Evolutionary conservation across 2,113 vertebrate species (phyloP).

Genomic region (Cnemophilus loriae): DNA sequence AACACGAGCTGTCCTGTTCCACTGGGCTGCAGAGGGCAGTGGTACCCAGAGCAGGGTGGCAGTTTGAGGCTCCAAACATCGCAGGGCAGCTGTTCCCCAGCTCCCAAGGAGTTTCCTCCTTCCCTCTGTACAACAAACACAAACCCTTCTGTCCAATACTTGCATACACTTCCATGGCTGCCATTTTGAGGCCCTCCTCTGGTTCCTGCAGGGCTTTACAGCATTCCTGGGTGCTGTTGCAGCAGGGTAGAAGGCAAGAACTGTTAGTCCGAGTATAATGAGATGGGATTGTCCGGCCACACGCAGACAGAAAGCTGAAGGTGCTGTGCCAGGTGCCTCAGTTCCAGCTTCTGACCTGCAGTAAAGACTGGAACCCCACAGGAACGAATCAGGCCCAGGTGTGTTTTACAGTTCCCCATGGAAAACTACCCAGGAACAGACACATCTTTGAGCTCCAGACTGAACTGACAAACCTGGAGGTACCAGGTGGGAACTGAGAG

Average conservation of each 20-base stretch:
- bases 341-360: background rate
- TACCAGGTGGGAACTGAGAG: background rate
- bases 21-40: fast-evolving
- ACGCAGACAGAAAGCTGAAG: background rate
- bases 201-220: background rate
- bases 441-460: background rate
- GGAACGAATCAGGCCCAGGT: background rate
- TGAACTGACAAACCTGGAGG: background rate
- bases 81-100: background rate
- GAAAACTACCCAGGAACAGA: background rate
- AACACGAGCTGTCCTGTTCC: background rate
- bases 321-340: background rate
- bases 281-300: background rate
- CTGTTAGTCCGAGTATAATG: background rate
- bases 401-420: background rate
- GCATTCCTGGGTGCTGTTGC: background rate
- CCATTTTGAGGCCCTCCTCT: background rate
- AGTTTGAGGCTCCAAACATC: fast-evolving
- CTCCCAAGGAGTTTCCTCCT: background rate
- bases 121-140: background rate
- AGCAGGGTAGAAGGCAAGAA: background rate
- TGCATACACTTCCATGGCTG: background rate
- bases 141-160: background rate
- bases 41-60: fast-evolving
- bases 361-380: background rate